Conservation (phyloP, 2,888 invertebrate genomes). For the Clunio marinus region DNA sequence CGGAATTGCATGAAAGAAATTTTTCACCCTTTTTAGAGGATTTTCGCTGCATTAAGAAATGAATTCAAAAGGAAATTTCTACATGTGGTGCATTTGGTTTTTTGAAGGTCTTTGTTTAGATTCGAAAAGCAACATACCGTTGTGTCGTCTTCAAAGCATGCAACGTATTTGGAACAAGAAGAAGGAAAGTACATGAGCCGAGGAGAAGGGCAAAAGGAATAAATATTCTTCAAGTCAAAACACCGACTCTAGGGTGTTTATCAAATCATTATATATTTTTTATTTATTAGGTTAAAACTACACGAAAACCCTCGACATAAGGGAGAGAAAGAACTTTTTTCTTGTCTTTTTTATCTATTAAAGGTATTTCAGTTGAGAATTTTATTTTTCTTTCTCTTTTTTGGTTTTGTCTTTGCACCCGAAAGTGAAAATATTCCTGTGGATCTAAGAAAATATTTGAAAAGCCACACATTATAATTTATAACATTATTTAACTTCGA, state of each 20-base stretch:
- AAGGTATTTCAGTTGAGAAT: background rate
- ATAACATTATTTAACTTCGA: constrained; percentile 34
- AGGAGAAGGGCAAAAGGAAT: constrained; percentile 27
- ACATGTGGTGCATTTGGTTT: background rate
- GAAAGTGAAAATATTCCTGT: background rate
- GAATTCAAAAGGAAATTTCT: background rate
- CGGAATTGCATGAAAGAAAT: background rate
- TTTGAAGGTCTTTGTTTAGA: background rate
- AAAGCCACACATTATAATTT: constrained; percentile 37
- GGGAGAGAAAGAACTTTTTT: background rate
- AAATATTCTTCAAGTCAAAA: constrained; percentile 40
- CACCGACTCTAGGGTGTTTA: constrained; percentile 39
- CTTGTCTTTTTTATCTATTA: constrained; percentile 1
- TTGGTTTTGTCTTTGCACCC: background rate
- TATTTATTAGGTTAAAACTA: constrained; percentile 35
- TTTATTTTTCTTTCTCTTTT: background rate
- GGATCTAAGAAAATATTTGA: constrained; percentile 4
- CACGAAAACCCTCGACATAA: constrained; percentile 15
- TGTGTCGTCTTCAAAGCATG: background rate
- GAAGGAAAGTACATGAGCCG: background rate
- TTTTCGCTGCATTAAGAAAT: background rate
- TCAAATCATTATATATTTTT: constrained; percentile 39
- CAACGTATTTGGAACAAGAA: background rate
- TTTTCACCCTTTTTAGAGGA: background rate
- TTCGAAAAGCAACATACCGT: background rate